Evolutionary conservation across 2,113 vertebrate species (phyloP), one percentile per base, ranked within the genome.

Genomic region (Sylvia atricapilla): DNA sequence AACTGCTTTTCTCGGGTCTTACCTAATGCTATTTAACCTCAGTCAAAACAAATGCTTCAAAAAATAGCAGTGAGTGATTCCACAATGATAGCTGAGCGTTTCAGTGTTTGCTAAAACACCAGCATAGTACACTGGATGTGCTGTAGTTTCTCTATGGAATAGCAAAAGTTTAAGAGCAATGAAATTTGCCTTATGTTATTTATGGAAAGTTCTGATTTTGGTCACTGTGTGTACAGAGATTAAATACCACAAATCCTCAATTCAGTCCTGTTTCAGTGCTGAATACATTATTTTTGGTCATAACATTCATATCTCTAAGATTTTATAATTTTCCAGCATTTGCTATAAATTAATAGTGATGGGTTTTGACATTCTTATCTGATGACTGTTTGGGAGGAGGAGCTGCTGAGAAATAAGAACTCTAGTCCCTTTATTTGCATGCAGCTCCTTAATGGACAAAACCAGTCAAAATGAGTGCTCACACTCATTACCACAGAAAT

Each of bases 101-200:
- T 49, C 3, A 6, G 0, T 2, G 5, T 33, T 27, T 33, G 8
- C 41, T 52, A 3, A 24, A 35, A 16, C 7, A 13, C 13, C 22
- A 33, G 22, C 15, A 2, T 11, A 14, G 3, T 7, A 0, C 4
- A 0, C 8, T 25, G 69, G 44, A 41, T 31, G 15, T 4, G 3
- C 35, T 63, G 15, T 4, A 33, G 25, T 3, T 58, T 24, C 24
- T 33, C 37, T 9, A 1, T 13, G 27, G 55, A 77, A 53, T 1
- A 77, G 7, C 25, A 70, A 11, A 49, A 55, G 33, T 52, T 74
- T 6, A 68, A 69, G 13, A 37, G 39, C 6, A 5, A 2, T 69
- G 6, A 21, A 3, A 60, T 41, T 47, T 75, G 6, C n/a, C 47
- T 12, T 25, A 6, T 15, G 4, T 7, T 16, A 56, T 13, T 25